Conservation (phyloP, 2,888 invertebrate species). For the Kryphioiulus occultus region DNA sequence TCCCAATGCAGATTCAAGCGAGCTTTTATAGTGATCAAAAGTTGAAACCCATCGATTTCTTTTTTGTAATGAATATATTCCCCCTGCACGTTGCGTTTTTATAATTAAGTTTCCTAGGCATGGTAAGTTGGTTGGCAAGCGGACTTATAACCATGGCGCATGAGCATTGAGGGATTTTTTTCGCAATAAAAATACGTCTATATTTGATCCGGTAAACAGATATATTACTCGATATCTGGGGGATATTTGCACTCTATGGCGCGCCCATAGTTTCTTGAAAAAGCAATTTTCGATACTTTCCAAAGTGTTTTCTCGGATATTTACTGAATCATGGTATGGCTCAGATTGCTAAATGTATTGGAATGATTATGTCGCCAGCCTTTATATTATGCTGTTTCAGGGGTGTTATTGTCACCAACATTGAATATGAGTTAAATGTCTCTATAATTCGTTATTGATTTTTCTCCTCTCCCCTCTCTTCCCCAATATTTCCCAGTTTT, state of each 20-base stretch:
- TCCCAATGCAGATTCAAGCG: not conserved
- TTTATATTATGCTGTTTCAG: conserved; percentile 41
- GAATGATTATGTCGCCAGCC: conserved; percentile 44
- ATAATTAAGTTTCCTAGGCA: conserved; percentile 36
- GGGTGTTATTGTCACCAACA: conserved; percentile 34
- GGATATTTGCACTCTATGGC: not conserved
- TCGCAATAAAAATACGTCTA: conserved; percentile 25
- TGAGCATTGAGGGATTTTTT: not conserved
- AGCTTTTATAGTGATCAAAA: conserved; percentile 21
- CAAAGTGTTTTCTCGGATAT: conserved; percentile 37
- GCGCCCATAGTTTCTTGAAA: not conserved
- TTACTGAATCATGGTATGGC: conserved; percentile 29
- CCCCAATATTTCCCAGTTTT: conserved; percentile 33
- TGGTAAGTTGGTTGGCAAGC: conserved; percentile 18
- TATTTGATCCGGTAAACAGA: conserved; percentile 36
- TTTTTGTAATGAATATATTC: conserved; percentile 37
- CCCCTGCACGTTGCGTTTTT: not conserved
- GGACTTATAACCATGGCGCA: conserved; percentile 35
- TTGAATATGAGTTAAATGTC: conserved; percentile 39
- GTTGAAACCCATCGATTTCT: conserved; percentile 33
- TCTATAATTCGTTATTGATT: conserved; percentile 46
- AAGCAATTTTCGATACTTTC: conserved; percentile 24
- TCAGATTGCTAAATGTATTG: conserved; percentile 45
- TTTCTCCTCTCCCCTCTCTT: not conserved
- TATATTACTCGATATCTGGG: conserved; percentile 14